These are phyloP conservation scores for Priocnemis perturbator DNA, from an alignment of 2,888 invertebrate species.

Conservation along the genomic window DNA sequence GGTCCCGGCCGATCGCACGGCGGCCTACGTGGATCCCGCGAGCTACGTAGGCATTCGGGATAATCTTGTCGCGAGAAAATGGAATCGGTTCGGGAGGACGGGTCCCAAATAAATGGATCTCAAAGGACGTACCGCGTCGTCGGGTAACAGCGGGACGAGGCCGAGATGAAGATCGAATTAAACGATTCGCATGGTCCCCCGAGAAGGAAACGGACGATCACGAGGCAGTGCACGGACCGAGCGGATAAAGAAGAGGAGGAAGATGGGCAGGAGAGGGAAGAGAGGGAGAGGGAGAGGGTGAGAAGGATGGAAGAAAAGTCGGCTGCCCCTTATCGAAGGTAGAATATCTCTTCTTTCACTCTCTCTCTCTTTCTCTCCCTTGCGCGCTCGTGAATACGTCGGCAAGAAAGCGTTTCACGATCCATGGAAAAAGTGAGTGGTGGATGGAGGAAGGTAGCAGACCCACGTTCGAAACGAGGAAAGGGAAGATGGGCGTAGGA, in stretches of 20 bases:
- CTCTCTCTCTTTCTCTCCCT: too few relatives aligned
- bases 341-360: slow-evolving; percentile 1
- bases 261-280: slow-evolving; percentile 12
- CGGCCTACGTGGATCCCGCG: too few relatives aligned
- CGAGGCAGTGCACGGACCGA: slow-evolving; percentile 16
- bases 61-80: slow-evolving; percentile 43
- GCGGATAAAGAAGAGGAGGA: slow-evolving; percentile 16
- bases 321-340: slow-evolving; percentile 6
- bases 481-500: too few relatives aligned
- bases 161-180: slow-evolving; percentile 47
- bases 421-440: not conserved
- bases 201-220: slow-evolving; percentile 28
- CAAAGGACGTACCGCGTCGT: slow-evolving; percentile 36
- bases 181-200: slow-evolving; percentile 46
- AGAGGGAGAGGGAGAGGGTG: slow-evolving; percentile 6
- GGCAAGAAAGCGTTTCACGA: not conserved
- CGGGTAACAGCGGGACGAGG: slow-evolving; percentile 26
- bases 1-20: too few relatives aligned
- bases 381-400: not conserved
- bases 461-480: too few relatives aligned
- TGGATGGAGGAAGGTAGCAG: not conserved
- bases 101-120: slow-evolving; percentile 48
- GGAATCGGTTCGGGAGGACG: slow-evolving; percentile 34
- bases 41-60: slow-evolving; percentile 21
- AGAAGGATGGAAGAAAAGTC: slow-evolving; percentile 4